Conservation (phyloP, 2,113 vertebrate species). For the Upupa epops region DNA sequence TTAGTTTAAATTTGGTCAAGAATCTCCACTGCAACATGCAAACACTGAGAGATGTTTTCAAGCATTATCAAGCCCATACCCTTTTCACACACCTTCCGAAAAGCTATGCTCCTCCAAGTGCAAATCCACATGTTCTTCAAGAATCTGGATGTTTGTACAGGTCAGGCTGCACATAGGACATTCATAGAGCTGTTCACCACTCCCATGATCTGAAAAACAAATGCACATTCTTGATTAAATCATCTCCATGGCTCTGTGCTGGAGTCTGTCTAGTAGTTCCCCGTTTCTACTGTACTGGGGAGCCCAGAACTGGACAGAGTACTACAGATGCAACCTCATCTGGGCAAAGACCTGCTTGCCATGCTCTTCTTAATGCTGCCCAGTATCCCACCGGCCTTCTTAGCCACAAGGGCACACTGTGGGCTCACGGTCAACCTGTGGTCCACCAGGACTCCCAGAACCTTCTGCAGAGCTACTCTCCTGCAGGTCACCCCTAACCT, state of each 20-base stretch:
- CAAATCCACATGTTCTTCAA: constrained; percentile 89
- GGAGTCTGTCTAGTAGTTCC: no score
- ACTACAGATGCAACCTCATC: no score
- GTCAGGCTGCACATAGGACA: constrained; percentile 88
- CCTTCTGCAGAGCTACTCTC: no score
- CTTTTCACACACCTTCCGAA: constrained; percentile 69
- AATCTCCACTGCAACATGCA: not conserved
- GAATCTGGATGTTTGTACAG: constrained; percentile 76
- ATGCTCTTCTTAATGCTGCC: no score
- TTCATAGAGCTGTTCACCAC: constrained; percentile 66
- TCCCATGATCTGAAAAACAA: constrained; percentile 50
- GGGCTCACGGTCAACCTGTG: no score
- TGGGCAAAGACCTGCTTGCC: no score
- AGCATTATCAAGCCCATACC: not conserved
- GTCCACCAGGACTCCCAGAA: no score
- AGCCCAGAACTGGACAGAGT: no score
- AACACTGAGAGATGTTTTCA: not conserved
- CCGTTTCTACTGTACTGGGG: no score
- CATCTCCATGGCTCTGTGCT: not conserved
- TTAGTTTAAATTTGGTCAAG: not conserved
- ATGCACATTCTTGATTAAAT: not conserved
- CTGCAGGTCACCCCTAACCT: no score
- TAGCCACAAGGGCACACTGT: no score
- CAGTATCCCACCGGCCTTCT: no score
- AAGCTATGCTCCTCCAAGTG: constrained; percentile 80